Evolutionary conservation across 2,888 invertebrate genomes (phyloP).

Genomic region (Melanotus villosus): DNA sequence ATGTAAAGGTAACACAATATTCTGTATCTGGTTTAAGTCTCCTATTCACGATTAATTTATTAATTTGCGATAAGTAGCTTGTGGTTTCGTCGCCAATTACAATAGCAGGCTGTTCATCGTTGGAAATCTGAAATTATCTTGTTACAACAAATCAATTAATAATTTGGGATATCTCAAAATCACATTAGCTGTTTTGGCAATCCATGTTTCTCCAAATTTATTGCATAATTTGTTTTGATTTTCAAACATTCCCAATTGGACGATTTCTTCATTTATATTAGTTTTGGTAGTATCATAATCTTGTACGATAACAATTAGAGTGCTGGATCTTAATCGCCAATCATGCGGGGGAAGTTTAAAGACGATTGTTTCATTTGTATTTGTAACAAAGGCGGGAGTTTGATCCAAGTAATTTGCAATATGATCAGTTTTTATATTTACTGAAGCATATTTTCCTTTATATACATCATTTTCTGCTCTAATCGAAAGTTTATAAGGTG

Average conservation of each 20-base stretch:
- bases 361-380: constrained; percentile 53
- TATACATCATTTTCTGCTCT: constrained; percentile 59
- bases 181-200: constrained; percentile 59
- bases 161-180: neutral
- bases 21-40: constrained; percentile 57
- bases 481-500: constrained; percentile 59
- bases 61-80: constrained; percentile 28
- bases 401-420: constrained; percentile 61
- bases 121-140: constrained; percentile 13
- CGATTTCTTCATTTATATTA: constrained; percentile 51
- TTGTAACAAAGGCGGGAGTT: constrained; percentile 57
- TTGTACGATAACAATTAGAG: constrained; percentile 60
- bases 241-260: constrained; percentile 47
- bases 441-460: constrained; percentile 54
- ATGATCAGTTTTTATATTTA: constrained; percentile 57
- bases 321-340: constrained; percentile 57
- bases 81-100: constrained; percentile 39
- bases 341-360: constrained; percentile 60
- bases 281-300: constrained; percentile 56
- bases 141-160: neutral
- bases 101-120: constrained; percentile 23
- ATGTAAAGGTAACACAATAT: constrained; percentile 63
- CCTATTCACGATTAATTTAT: constrained; percentile 47
- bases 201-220: constrained; percentile 62
- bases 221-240: constrained; percentile 57